Evolutionary conservation across 2,797 vertebrate species (phyloP).

Genomic region (Dermochelys coriacea): DNA sequence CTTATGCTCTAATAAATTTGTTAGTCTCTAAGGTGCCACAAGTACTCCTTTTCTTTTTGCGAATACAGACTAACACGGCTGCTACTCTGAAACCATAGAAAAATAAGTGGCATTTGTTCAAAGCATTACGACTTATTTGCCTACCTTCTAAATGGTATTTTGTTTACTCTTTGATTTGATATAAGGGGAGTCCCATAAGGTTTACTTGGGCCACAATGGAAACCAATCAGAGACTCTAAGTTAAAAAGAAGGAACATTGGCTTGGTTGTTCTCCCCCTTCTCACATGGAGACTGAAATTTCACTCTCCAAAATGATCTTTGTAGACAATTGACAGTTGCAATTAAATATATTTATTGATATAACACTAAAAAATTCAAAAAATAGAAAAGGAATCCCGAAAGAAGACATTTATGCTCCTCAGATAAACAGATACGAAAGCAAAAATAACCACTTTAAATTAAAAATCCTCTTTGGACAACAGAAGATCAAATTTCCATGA

Average conservation of each 20-base stretch:
- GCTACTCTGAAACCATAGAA: too few species aligned
- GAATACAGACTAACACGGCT: too few species aligned
- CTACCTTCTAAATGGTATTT: not conserved
- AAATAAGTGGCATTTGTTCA: not conserved
- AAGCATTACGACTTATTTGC: rapidly evolving
- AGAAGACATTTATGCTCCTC: rapidly evolving
- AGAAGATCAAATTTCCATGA: not conserved
- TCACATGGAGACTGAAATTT: not conserved
- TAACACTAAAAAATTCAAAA: not conserved
- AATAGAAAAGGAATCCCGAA: not conserved
- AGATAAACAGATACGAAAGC: not conserved
- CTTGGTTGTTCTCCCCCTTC: not conserved
- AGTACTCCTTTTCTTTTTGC: too few species aligned
- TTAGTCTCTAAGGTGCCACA: too few species aligned
- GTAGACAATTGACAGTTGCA: not conserved
- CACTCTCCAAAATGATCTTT: not conserved
- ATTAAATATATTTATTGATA: not conserved
- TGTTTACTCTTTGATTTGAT: not conserved
- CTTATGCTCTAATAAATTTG: too few species aligned
- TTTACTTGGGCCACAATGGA: not conserved
- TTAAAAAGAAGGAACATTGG: not conserved
- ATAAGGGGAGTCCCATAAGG: not conserved
- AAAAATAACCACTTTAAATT: rapidly evolving
- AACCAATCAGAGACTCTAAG: not conserved
- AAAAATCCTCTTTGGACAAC: not conserved